Evolutionary conservation across 2,113 vertebrate species (phyloP), one percentile per base, ranked within the genome.

Genomic region (Chrysemys picta): DNA sequence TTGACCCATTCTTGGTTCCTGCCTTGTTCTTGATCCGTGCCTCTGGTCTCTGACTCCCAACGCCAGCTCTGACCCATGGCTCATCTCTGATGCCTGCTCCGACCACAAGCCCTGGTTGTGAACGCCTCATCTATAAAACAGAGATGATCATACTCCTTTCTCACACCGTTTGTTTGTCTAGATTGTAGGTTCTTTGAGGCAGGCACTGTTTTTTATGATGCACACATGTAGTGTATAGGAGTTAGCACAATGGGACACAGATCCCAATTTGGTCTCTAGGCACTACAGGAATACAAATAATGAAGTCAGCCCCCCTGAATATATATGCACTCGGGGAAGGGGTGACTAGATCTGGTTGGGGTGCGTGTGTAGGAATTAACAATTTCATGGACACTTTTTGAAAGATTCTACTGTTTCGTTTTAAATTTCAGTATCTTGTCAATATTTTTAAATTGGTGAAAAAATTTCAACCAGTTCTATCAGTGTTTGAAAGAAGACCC

Each of bases 81-180:
- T 72, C 35, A 38, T 72, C 65, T 72, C 17, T 10, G 19, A 72
- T 38, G n/a, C n/a, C n/a, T 72, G n/a, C n/a, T 38, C 35, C 8
- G 8, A 38, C 65, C 35, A 38, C n/a, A 38, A 38, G n/a, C n/a
- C 19, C 6, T 38, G n/a, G 65, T 10, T 72, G 65, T 38, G 65
- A 72, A 38, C 19, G 5, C 19, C 19, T 72, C 65, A 0, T 1
- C 10, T 53, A n/a, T 49, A 0, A 2, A 4, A 50, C 0, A 19
- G 27, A 3, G 65, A 1, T 1, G 27, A 0, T 0, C 1, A 4
- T 2, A 4, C 19, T n/a, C 13, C 87, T 2, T 1, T 45, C 35
- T 87, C 22, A 86, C 8, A 0, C 38, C 2, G 14, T 31, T 2
- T 1, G 1, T 1, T 56, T 29, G 12, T 47, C 24, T 7, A 0